phyloP scores from a whole-genome alignment of 2,113 vertebrate genomes.

The Crypturellus undulatus region DNA sequence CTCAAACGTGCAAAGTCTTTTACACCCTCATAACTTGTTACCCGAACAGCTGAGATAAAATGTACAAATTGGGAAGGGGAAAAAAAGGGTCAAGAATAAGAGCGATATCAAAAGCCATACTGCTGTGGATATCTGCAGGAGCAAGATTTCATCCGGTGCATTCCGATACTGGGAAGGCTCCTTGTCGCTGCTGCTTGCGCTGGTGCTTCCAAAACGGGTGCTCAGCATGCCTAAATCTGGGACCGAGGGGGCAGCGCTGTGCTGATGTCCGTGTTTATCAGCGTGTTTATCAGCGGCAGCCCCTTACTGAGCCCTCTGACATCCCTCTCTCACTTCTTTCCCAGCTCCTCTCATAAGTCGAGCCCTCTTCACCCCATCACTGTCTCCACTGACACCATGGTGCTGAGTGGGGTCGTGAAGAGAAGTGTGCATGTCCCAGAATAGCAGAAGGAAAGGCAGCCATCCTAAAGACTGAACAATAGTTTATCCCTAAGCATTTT shows the following conservation, averaged over 20 bases:
- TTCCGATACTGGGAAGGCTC: neutral
- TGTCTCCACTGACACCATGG: neutral
- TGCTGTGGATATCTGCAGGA: neutral
- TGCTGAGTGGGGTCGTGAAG: fast-evolving
- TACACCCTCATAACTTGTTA: fast-evolving
- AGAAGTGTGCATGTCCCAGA: neutral
- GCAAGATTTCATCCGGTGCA: neutral
- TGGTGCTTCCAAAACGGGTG: neutral
- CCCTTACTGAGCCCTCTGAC: neutral
- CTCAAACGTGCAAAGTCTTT: fast-evolving
- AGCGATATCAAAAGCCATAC: neutral
- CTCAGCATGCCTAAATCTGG: neutral
- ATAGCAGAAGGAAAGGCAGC: neutral
- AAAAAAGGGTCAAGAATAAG: neutral
- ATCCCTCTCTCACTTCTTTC: neutral
- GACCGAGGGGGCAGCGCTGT: neutral
- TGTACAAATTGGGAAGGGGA: neutral
- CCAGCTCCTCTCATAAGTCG: fast-evolving
- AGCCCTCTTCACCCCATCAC: neutral
- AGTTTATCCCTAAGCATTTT: neutral
- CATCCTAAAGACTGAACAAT: neutral
- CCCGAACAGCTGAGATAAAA: neutral
- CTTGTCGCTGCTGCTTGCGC: neutral
- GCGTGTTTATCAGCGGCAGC: neutral
- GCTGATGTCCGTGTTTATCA: neutral